Percentiles rank a stretch among this genome's conserved stretches.
phyloP scores from a whole-genome alignment of 2,113 vertebrate genomes.

The Chamaetylas fuelleborni region DNA sequence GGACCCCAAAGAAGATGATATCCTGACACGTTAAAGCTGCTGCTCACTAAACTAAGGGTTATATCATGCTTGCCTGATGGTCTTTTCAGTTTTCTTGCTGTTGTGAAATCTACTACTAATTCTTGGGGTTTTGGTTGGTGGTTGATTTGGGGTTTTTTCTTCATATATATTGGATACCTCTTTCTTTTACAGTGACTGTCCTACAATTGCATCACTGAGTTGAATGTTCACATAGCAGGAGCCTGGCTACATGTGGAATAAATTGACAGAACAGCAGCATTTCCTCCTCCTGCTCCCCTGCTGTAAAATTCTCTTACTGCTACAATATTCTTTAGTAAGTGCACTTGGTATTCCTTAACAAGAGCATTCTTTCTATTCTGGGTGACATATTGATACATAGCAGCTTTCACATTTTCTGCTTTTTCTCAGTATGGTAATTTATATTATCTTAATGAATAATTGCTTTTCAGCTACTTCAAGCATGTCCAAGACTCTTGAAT shows the following conservation, averaged over 20 bases:
- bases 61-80: background rate
- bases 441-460: background rate
- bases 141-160: background rate
- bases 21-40: background rate
- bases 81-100: background rate
- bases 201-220: background rate
- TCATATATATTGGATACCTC: background rate
- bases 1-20: background rate
- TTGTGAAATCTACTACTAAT: background rate
- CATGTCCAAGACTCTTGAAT: background rate
- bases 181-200: background rate
- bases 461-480: background rate
- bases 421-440: background rate
- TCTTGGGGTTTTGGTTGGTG: background rate
- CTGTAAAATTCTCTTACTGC: background rate
- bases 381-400: background rate
- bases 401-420: background rate
- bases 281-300: background rate
- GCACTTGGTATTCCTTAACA: background rate
- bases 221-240: background rate
- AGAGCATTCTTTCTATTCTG: background rate
- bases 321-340: background rate
- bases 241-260: background rate
- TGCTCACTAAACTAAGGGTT: background rate
- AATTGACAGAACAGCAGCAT: background rate